Conservation (phyloP, 2,888 invertebrate species). For the Galeruca laticollis region DNA sequence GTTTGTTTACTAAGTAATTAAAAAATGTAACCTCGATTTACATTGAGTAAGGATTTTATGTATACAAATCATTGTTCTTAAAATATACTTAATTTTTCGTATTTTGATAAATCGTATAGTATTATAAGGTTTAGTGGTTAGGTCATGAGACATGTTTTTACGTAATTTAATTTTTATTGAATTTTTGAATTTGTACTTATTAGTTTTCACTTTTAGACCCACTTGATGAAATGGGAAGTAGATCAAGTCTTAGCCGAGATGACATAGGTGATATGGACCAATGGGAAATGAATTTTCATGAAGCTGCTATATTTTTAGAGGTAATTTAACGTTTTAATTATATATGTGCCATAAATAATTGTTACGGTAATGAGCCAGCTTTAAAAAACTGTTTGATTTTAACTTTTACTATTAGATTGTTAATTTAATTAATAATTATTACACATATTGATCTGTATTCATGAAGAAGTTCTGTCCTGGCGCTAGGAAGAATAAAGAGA, state of each 20-base stretch:
- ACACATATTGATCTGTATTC: too few relatives aligned
- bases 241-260: slow-evolving; percentile 71
- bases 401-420: too few relatives aligned
- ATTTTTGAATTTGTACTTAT: background rate
- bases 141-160: slow-evolving; percentile 28
- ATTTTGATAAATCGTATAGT: background rate
- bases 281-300: slow-evolving; percentile 93
- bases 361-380: too few relatives aligned
- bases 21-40: slow-evolving; percentile 5
- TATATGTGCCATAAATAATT: background rate
- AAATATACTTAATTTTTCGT: background rate
- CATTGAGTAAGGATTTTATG: background rate
- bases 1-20: slow-evolving; percentile 16
- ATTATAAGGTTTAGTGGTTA: background rate
- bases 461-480: too few relatives aligned
- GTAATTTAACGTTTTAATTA: slow-evolving; percentile 64
- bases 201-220: slow-evolving; percentile 58
- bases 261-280: slow-evolving; percentile 71
- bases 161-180: slow-evolving; percentile 23
- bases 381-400: too few relatives aligned
- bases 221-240: slow-evolving; percentile 74
- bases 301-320: slow-evolving; percentile 89
- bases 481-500: too few relatives aligned
- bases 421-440: too few relatives aligned
- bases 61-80: slow-evolving; percentile 2